phyloP scores from a whole-genome alignment of 2,888 invertebrate species.

The Agelastica alni region DNA sequence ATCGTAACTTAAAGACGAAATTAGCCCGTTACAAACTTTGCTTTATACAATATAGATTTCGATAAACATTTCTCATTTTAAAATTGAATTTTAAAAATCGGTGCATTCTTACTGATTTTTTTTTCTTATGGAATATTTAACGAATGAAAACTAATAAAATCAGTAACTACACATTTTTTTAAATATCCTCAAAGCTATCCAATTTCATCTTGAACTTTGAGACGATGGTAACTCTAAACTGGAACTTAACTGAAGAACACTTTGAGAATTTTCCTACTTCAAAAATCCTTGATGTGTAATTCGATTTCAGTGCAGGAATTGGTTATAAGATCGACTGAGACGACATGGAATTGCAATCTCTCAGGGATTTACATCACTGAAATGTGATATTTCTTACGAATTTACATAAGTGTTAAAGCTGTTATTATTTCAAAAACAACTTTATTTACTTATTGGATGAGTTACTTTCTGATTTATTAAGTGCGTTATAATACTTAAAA shows the following conservation, averaged over 20 bases:
- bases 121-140: too few species aligned
- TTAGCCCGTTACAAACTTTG: too few species aligned
- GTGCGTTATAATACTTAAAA: too few species aligned
- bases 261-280: constrained; percentile 9
- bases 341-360: constrained; percentile 47
- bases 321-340: constrained; percentile 45
- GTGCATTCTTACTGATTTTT: too few species aligned
- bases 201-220: constrained; percentile 5
- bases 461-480: too few species aligned
- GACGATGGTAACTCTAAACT: constrained; percentile 4
- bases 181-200: not conserved
- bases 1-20: too few species aligned
- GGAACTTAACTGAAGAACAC: constrained; percentile 9
- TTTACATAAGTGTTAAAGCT: constrained; percentile 31
- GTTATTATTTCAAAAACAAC: constrained; percentile 30
- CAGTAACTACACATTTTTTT: not conserved
- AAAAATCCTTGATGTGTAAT: constrained; percentile 33
- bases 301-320: constrained; percentile 42
- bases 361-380: constrained; percentile 38
- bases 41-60: too few species aligned
- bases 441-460: not conserved
- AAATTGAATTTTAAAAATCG: too few species aligned
- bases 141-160: not conserved
- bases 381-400: constrained; percentile 37
- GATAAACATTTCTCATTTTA: too few species aligned